phyloP scores from a whole-genome alignment of 2,113 vertebrate genomes.

The Micronisus gabar region DNA sequence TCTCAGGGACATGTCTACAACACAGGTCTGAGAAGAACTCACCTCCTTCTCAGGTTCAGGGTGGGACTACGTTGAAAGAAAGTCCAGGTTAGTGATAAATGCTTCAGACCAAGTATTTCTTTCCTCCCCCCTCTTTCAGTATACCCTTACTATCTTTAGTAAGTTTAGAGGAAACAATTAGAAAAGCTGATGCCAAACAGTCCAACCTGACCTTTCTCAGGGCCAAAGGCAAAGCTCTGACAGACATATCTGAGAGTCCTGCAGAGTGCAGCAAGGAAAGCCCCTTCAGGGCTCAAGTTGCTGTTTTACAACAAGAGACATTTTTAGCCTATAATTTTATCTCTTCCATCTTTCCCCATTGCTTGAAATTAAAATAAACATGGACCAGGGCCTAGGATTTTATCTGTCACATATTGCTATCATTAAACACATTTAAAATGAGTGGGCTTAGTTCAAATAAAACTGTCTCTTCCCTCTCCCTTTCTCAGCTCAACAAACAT shows the following conservation, averaged over 20 bases:
- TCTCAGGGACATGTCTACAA: not conserved
- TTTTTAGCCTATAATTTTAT: slow-evolving; percentile 53
- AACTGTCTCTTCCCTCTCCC: slow-evolving; percentile 61
- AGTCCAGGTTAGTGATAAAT: not conserved
- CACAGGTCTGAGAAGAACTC: not conserved
- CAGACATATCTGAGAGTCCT: not conserved
- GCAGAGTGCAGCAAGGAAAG: not conserved
- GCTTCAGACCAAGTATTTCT: not conserved
- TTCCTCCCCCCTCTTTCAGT: not conserved
- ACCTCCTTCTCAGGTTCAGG: not conserved
- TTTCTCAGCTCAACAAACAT: slow-evolving; percentile 60
- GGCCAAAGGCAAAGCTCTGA: not conserved
- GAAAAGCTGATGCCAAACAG: not conserved
- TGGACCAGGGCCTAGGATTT: slow-evolving; percentile 68
- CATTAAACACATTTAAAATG: slow-evolving; percentile 72
- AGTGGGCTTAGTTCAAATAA: slow-evolving; percentile 76
- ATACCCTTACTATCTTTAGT: not conserved
- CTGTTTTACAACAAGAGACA: slow-evolving; percentile 12
- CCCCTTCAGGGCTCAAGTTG: not conserved
- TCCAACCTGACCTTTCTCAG: not conserved
- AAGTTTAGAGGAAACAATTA: not conserved
- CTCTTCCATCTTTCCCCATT: slow-evolving; percentile 5
- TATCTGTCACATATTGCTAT: slow-evolving; percentile 74
- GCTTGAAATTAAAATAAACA: slow-evolving; percentile 73
- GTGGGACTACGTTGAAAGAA: not conserved